Percentiles rank a stretch among this genome's conserved stretches.
These are phyloP conservation scores for Choristoneura rosaceana DNA, from an alignment of 2,888 invertebrate species.

Conservation along the genomic window DNA sequence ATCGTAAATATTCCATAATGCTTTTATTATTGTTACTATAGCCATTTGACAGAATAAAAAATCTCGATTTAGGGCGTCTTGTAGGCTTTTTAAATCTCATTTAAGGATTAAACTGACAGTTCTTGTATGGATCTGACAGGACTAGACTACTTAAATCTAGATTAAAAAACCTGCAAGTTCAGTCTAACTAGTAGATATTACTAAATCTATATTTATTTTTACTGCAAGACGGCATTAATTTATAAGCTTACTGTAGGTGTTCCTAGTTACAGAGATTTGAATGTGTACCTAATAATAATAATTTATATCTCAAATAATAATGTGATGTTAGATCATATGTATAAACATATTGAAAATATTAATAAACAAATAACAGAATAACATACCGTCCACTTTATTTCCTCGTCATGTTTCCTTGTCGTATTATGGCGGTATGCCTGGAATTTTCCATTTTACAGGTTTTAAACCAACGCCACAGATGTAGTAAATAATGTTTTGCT, in stretches of 20 bases:
- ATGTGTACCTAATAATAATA: conserved; percentile 31
- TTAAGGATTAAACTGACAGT: no score
- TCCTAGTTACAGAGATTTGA: conserved; percentile 37
- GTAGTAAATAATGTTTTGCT: no score
- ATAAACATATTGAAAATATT: conserved; percentile 36
- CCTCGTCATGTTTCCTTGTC: background rate
- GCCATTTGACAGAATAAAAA: no score
- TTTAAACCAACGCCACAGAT: no score
- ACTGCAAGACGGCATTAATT: background rate
- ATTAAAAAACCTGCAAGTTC: no score
- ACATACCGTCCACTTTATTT: conserved; percentile 8
- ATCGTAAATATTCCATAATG: conserved; percentile 55
- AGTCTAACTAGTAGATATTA: no score
- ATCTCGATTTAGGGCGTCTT: no score
- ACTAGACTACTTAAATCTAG: no score
- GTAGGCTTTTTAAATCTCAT: no score
- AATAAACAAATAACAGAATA: conserved; percentile 26
- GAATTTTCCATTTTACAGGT: background rate
- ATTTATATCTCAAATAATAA: conserved; percentile 39
- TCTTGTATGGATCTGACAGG: no score
- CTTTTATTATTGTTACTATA: no score
- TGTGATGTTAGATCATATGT: conserved; percentile 40
- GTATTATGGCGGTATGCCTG: background rate
- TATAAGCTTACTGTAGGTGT: conserved; percentile 29
- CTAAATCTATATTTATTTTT: no score